Base-by-base conservation (phyloP, 1,140 invertebrate genomes). In the Sitophilus oryzae region DNA sequence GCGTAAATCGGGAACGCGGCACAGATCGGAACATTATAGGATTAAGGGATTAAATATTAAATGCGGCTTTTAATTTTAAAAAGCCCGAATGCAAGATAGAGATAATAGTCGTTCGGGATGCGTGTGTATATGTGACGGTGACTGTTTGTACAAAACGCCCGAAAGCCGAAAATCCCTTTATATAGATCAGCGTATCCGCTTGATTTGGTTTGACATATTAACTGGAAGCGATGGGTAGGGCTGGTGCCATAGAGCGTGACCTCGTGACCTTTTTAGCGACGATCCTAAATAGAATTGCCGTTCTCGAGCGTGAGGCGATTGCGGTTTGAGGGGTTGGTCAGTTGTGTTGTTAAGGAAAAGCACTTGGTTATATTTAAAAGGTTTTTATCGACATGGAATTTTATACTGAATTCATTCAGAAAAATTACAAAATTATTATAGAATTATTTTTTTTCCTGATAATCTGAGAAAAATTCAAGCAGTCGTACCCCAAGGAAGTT, bases 31-130 rank as follows among this genome's bases (percentile, higher is more conserved):
- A 56, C 54, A 43, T 56, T 56, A 50, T 37, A 43, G 54, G 54
- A 56, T 56, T 56, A 56, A 56, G 36, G 45, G 53, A 48, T 56
- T 56, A 56, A 56, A 56, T 56, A 56, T 49, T 56, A 48, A 56
- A 42, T 56, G 53, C 25, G 45, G 53, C 53, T 56, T 56, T 56
- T 38, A 56, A 56, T 56, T 56, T 56, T 56, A 56, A 56, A 56
- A 56, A 56, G 40, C 54, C 54, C 54, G 54, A 50, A 50, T 56
- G 54, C 54, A 56, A 56, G 54, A 56, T 47, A 56, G 46, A 56
- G 54, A 56, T 56, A 56, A 56, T 56, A 20, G 54, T 10, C 41
- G 25, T 21, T 20, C 25, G 25, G 5, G 25, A 30, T 30, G 11
- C 25, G 25, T 6, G 25, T 11, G 25, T 11, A 5, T 11, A 11